A percentile compares a stretch with the other conserved stretches of the same genome.
Evolutionary conservation across 2,888 invertebrate genomes (phyloP).

Genomic region (Cephus pulcher): DNA sequence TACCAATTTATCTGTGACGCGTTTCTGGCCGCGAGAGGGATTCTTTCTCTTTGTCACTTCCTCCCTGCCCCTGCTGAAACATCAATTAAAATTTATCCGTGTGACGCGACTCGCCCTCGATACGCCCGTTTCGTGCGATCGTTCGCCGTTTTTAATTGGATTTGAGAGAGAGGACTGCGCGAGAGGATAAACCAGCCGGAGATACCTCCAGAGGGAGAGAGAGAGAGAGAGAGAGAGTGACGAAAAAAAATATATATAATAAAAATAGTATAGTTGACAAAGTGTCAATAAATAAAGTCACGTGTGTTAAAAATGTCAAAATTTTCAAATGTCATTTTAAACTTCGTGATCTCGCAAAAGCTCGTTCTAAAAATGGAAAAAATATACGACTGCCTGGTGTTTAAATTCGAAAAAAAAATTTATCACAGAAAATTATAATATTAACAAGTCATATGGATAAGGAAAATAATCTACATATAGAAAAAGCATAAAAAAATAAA

Average conservation of each 20-base stretch:
- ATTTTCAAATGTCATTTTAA: no score
- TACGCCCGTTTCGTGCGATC: constrained; percentile 58
- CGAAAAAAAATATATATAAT: constrained; percentile 37
- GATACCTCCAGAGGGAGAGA: constrained; percentile 36
- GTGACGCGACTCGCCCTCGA: constrained; percentile 53
- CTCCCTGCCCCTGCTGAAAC: constrained; percentile 45
- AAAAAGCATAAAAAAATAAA: no score
- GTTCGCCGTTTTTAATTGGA: constrained; percentile 63
- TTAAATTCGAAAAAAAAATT: no score
- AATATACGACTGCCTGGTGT: no score
- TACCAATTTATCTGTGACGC: not conserved
- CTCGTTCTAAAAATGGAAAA: no score
- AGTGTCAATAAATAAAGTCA: not conserved
- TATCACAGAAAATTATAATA: no score
- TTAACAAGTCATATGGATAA: no score
- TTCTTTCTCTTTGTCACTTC: constrained; percentile 20
- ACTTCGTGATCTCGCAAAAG: no score
- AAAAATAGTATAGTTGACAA: constrained; percentile 20
- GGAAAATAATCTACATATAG: no score
- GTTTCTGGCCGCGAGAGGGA: not conserved
- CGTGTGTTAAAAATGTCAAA: not conserved
- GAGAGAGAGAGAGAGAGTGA: constrained; percentile 26
- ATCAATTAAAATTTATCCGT: constrained; percentile 62
- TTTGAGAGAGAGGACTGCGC: constrained; percentile 41
- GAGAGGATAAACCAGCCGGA: constrained; percentile 9